Conservation (phyloP, 2,797 vertebrate genomes). For the Steatocranus sp. region DNA sequence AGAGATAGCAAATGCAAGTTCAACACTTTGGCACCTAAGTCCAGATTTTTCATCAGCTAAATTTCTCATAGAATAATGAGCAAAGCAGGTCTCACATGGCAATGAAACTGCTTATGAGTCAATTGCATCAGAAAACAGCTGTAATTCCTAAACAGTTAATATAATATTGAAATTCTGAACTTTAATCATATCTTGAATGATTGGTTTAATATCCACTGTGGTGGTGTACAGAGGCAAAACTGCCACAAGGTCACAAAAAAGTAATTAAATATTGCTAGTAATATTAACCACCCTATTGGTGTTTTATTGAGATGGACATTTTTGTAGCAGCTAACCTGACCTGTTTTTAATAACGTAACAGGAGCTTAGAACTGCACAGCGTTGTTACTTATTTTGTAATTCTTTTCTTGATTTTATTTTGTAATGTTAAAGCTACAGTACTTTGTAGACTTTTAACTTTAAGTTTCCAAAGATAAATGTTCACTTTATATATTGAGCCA, state of each 20-base stretch:
- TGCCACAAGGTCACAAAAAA: accelerated
- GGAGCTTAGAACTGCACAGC: not conserved
- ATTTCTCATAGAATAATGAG: not conserved
- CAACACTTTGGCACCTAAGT: not conserved
- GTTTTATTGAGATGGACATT: conserved; percentile 8
- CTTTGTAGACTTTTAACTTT: not conserved
- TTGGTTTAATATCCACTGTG: not conserved
- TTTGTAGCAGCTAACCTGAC: not conserved
- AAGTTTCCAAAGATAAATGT: not conserved
- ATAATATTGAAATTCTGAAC: not conserved
- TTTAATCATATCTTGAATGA: not conserved
- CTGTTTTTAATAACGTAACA: not conserved
- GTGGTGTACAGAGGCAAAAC: not conserved
- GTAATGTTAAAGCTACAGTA: accelerated
- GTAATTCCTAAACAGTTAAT: not conserved
- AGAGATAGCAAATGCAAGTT: not conserved
- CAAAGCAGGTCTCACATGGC: not conserved
- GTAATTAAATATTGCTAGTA: not conserved
- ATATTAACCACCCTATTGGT: not conserved
- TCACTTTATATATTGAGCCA: not conserved
- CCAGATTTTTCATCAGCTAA: not conserved
- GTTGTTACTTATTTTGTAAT: not conserved
- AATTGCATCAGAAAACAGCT: not conserved
- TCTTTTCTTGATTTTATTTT: not conserved
- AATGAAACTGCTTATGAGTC: not conserved